Evolutionary conservation across 1,140 invertebrate species (phyloP), one percentile per base, ranked within the genome.

Genomic region (Papilio polytes): DNA sequence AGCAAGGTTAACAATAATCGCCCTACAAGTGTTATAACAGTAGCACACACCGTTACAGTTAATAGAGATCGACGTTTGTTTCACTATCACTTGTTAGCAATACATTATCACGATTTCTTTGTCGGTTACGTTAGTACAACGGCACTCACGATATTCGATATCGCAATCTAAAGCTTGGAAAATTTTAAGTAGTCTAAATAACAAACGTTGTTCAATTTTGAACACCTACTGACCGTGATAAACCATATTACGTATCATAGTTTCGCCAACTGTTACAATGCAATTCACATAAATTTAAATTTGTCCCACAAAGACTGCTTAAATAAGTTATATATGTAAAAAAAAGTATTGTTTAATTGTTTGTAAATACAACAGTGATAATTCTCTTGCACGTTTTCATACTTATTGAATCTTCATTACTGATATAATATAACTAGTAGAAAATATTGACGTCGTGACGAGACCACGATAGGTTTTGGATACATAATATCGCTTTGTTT

Each of bases 401-500:
- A 18, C 26, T 31, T 70, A 31, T 31, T 13, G 15, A n/a, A 53
- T 51, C 20, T 15, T 15, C 20, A 22, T 76, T 26, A 9, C n/a
- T 8, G 53, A 20, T 3, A n/a, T 18, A 18, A n/a, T 9, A 9
- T 7, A 56, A 20, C 13, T 51, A 31, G 20, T 44, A 74, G 44
- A 3, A 46, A 4, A 26, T 74, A 72, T 77, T 85, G 83, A 83
- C 80, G 82, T 83, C 56, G 77, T 80, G 44, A 66, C 70, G 78
- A 80, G 78, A 36, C 72, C 76, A 84, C 82, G 86, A 85, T 89
- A 86, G 89, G 84, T 86, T 91, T 88, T 84, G 86, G 88, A 93
- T 91, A 90, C 89, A 88, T 89, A 85, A 81, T 86, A 86, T 89
- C 86, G 88, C 89, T 91, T 89, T 88, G 92, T 93, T 93, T 86